phyloP scores from a whole-genome alignment of 2,113 vertebrate genomes.

The Isurus oxyrinchus region DNA sequence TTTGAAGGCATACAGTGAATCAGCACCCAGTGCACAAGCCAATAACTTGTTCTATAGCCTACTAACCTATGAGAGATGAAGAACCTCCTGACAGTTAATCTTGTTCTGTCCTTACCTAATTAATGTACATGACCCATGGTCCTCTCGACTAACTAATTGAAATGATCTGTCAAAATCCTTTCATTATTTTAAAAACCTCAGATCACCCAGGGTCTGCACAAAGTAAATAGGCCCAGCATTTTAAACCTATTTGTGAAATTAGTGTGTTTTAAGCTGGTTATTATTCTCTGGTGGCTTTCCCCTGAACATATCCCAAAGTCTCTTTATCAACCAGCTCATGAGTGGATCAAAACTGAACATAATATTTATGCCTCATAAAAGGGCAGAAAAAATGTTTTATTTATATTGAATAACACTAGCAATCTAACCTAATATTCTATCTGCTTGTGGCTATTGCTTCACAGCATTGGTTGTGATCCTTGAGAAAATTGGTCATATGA shows the following conservation, averaged over 20 bases:
- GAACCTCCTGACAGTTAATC: not conserved
- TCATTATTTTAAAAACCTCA: not conserved
- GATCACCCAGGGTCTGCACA: not conserved
- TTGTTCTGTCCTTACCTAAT: not conserved
- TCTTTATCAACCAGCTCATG: not conserved
- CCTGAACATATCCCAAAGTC: not conserved
- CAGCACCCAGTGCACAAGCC: not conserved
- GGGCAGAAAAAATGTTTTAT: not conserved
- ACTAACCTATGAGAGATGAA: not conserved
- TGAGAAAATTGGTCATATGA: not conserved
- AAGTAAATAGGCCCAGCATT: not conserved
- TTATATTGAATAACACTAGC: not conserved
- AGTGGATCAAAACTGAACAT: not conserved
- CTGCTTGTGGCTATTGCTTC: not conserved
- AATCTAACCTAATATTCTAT: not conserved
- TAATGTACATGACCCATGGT: not conserved
- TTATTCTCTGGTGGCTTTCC: not conserved
- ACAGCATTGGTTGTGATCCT: not conserved
- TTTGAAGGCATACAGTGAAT: not conserved
- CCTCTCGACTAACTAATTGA: not conserved
- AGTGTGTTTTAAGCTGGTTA: not conserved
- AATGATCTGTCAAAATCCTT: not conserved
- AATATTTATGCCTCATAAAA: not conserved
- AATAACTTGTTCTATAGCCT: not conserved
- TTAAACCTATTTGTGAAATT: not conserved